Evolutionary conservation across 2,113 vertebrate genomes (phyloP).

Genomic region (Melanerpes formicivorus): DNA sequence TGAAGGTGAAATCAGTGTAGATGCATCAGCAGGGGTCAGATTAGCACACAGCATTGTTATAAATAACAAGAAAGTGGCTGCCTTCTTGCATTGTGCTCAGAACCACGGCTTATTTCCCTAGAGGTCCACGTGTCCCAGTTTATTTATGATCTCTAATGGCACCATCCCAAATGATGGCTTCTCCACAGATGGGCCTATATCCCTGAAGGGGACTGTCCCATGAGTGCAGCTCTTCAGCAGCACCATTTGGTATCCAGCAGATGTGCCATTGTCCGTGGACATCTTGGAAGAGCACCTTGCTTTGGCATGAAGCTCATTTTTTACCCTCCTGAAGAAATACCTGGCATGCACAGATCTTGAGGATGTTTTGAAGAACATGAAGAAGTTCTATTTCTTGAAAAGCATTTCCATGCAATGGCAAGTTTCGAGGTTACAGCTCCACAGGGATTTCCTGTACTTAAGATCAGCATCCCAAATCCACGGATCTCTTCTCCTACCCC

Average conservation of each 20-base stretch:
- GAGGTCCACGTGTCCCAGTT: slow-evolving; percentile 11
- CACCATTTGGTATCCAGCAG: background rate
- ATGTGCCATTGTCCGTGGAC: background rate
- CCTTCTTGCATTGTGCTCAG: background rate
- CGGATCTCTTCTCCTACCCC: background rate
- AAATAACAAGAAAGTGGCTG: slow-evolving; percentile 12
- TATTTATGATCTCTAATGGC: slow-evolving; percentile 59
- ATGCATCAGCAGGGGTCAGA: slow-evolving; percentile 31
- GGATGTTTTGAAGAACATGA: background rate
- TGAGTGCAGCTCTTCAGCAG: background rate
- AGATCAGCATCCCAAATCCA: background rate
- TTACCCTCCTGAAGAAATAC: background rate
- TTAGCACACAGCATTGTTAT: background rate
- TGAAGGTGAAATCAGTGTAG: background rate
- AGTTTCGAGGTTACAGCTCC: background rate
- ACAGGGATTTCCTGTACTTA: background rate
- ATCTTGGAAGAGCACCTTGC: background rate
- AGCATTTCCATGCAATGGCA: background rate
- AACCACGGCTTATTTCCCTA: slow-evolving; percentile 38
- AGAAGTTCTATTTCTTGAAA: background rate
- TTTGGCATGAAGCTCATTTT: background rate
- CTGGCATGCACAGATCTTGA: background rate
- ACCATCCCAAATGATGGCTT: slow-evolving; percentile 23
- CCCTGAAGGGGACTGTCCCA: background rate
- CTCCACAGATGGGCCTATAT: slow-evolving; percentile 21